Percentiles rank a stretch among this genome's conserved stretches.
Evolutionary conservation across 2,113 vertebrate species (phyloP).

Genomic region (Grammomys dolichurus): DNA sequence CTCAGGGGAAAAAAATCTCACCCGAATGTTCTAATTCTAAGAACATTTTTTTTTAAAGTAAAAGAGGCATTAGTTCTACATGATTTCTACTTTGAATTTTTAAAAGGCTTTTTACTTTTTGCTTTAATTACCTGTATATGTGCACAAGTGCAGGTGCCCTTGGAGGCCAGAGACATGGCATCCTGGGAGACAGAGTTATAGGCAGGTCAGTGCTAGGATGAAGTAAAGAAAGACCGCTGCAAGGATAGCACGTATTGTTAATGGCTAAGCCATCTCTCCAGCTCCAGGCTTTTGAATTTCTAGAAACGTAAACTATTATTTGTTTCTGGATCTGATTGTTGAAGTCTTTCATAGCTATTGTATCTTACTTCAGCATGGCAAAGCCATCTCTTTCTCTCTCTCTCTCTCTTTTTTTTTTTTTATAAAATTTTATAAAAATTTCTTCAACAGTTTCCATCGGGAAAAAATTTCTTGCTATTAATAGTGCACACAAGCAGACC

Average conservation of each 20-base stretch:
- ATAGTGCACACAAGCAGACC: background rate
- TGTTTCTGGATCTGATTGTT: background rate
- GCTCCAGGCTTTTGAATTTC: background rate
- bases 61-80: conserved; percentile 57
- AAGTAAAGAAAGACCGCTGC: background rate
- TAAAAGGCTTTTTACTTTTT: background rate
- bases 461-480: conserved; percentile 5
- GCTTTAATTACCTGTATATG: background rate
- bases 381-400: background rate
- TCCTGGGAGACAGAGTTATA: background rate
- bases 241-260: background rate
- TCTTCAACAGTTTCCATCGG: background rate
- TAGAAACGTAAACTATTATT: conserved; percentile 21
- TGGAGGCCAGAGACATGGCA: background rate
- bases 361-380: background rate
- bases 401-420: no score
- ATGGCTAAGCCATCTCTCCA: background rate
- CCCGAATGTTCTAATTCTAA: conserved; percentile 68
- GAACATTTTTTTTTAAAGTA: conserved; percentile 13
- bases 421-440: background rate
- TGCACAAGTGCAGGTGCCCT: background rate
- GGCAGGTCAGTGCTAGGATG: background rate
- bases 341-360: background rate
- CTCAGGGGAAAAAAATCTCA: background rate
- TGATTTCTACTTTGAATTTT: background rate